Base-by-base conservation (phyloP, 2,797 vertebrate genomes). In the Babyrousa celebensis region DNA sequence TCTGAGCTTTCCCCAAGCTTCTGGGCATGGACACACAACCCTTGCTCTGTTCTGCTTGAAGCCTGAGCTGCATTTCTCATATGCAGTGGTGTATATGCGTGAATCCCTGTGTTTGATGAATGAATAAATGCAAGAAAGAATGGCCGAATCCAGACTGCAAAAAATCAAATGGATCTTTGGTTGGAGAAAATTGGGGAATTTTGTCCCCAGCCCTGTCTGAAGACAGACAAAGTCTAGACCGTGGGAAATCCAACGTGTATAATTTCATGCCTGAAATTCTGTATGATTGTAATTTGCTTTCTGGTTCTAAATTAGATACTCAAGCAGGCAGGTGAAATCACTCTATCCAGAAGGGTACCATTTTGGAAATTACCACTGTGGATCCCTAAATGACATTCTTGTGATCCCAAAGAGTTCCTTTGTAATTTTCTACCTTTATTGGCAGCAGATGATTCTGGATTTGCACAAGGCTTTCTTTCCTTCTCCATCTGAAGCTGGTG, bases 221-320 rank as follows among this genome's bases (percentile, higher is more conserved):
- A 83, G 75, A 87, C 52, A 43, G 40, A 68, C 11, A 12, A 89
- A 29, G 52, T 89, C 75, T 97, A 88, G 89, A 87, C 62, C 25
- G 5, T 74, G 56, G 71, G 29, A 77, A 96, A 89, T 92, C 52
- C 85, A 89, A 87, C 62, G 32, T 89, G 95, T 23, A 15, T 91
- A 84, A 93, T 89, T 94, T 84, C 63, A 85, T 87, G 60, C 65
- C 40, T 58, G 32, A 32, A 32, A 67, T 88, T 95, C 29, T 48
- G 23, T 82, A 27, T 87, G 62, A 84, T 27, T 94, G 32, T 93
- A 92, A 89, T 95, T 95, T 96, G 60, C 94, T 94, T 93, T 77
- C 48, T 85, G 58, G 56, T 92, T 95, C 85, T 92, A 89, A 95
- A 92, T 82, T 54, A 96, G 83, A 79, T 70, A 72, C 60, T 94